Base-by-base conservation (phyloP, 2,888 invertebrate genomes). In the Andrena haemorrhoa region DNA sequence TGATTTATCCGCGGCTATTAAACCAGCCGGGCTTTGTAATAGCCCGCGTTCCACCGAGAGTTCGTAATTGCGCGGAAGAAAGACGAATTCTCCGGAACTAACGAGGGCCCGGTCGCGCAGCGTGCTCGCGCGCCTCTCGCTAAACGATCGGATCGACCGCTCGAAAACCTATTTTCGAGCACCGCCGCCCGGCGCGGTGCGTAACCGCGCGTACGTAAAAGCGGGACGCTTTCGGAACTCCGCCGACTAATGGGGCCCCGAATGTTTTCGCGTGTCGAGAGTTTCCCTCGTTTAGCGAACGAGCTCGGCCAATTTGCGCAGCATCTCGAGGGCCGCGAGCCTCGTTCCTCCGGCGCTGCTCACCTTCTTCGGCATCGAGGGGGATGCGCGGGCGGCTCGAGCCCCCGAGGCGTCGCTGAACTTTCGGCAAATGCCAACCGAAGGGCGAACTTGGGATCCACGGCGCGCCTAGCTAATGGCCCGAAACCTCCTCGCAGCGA, bases 61-160 rank as follows among this genome's bases (percentile, higher is more conserved):
- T 61, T 60, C 70, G 82, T 89, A 87, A 88, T 85, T 82, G 85
- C 85, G 66, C 74, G 84, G 82, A 83, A 84, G 85, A 81, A 77
- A 89, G 89, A 84, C 85, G 86, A 87, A 90, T 91, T 90, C 87
- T 88, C 85, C 89, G 90, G 90, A 91, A 91, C 91, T 91, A 91
- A 90, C 91, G 91, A 90, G 90, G 85, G 80, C 63, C 76, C 60
- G 70, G 80, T 82, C 82, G 79, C 80, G 81, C 82, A 65, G 65
- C 79, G 66, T 66, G 65, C 75, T 61, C 77, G 72, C 60, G 49
- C 58, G 58, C 6, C 41, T 72, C 51, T 56, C 41, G 74, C 35
- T 81, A 69, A 78, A 84, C 79, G 82, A 84, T 86, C 85, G 79
- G 69, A 80, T 75, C 68, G 73, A 74, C 49, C 66, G 51, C 49